Base-by-base conservation (phyloP, 1,140 invertebrate genomes). In the Bombus haemorrhoidalis region DNA sequence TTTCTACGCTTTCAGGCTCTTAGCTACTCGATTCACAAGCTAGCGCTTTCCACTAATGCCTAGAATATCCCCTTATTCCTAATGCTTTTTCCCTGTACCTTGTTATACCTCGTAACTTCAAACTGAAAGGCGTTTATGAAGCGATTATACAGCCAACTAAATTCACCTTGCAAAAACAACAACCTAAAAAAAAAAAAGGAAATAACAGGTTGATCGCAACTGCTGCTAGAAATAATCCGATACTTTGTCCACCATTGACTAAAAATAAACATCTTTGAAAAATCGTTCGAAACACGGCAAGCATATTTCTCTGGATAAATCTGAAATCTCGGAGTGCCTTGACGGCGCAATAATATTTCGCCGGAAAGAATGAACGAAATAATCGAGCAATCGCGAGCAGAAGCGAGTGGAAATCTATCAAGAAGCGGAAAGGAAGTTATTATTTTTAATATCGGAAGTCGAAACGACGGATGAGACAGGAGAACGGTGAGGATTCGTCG, bases 391-490 rank as follows among this genome's bases (percentile, higher is more conserved):
- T 53, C 10, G 73, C 9, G 34, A 53, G 18, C 18, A 53, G 47
- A 25, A 66, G 1, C 43, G 66, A 47, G 43, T 22, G 3, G 22
- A 32, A 32, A 62, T 80, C 72, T 57, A 80, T 79, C 75, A 69
- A 59, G 64, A 10, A 69, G 15, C 32, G 3, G 41, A 28, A 72
- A 41, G 18, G n/a, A 83, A 62, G 86, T 88, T 80, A 86, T 86
- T 89, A 79, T 89, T 82, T 87, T 86, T 83, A 89, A 89, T 89
- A 89, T 83, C 80, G 34, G 37, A 62, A 80, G 66, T 25, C 43
- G 62, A 72, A 68, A 57, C 39, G 62, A 62, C n/a, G 59, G 64
- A 83, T 68, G 74, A 13, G 80, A 43, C 25, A 25, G 41, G 43
- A 68, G 18, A 59, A 74, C n/a, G 13, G 34, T n/a, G 1, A n/a